These are phyloP conservation scores for Sinocyclocheilus anophthalmus DNA, from an alignment of 2,113 vertebrate species.

Conservation along the genomic window DNA sequence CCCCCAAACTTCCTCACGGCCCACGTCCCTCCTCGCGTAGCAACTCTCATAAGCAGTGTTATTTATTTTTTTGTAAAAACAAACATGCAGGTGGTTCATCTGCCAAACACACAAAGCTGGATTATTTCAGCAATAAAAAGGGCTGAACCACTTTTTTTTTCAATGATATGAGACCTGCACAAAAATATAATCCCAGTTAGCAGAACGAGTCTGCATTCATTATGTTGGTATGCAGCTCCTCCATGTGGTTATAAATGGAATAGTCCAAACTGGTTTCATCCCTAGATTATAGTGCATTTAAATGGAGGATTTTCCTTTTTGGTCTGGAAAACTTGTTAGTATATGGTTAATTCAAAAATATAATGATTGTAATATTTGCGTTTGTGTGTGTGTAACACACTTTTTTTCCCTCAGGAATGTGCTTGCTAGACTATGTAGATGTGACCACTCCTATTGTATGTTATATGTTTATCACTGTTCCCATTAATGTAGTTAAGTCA, in stretches of 20 bases:
- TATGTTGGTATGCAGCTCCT: background rate
- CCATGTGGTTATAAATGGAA: slow-evolving; percentile 8
- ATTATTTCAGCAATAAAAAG: background rate
- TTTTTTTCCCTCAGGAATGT: slow-evolving; percentile 2
- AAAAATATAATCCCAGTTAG: background rate
- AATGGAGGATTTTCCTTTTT: background rate
- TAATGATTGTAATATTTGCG: background rate
- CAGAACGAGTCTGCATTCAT: background rate
- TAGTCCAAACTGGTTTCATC: background rate
- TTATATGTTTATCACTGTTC: slow-evolving; percentile 8
- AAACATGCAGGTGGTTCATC: background rate
- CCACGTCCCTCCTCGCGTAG: too few relatives aligned
- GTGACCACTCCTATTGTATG: slow-evolving; percentile 27
- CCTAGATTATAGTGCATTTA: background rate
- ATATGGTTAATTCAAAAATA: background rate
- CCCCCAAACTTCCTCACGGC: too few relatives aligned
- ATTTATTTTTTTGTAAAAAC: background rate
- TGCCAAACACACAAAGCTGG: background rate
- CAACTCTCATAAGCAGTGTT: background rate
- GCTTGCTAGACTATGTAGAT: slow-evolving; percentile 12
- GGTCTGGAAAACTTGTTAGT: background rate
- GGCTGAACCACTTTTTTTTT: background rate
- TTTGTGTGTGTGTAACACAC: background rate
- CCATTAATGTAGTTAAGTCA: background rate
- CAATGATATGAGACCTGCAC: background rate